A percentile compares a stretch with the other conserved stretches of the same genome.
Evolutionary conservation across 2,888 invertebrate species (phyloP).

Genomic region (Chloroclystis v-ata): DNA sequence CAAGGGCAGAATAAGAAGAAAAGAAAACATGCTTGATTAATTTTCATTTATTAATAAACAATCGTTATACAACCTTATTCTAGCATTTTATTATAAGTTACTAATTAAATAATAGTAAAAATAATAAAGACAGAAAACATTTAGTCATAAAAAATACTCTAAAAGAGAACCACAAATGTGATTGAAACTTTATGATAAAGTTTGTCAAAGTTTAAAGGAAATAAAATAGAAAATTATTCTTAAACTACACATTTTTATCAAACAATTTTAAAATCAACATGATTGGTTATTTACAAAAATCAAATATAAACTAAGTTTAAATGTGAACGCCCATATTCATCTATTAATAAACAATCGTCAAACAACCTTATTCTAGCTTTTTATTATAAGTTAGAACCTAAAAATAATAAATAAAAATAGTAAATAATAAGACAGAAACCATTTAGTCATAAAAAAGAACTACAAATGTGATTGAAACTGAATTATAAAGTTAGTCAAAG

Average conservation of each 20-base stretch:
- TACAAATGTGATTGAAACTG: no score
- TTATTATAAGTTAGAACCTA: background rate
- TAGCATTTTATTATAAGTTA: constrained; percentile 21
- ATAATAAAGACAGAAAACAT: no score
- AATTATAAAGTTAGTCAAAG: no score
- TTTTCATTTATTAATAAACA: constrained; percentile 43
- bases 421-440: no score
- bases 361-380: constrained; percentile 30
- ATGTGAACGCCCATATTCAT: constrained; percentile 15
- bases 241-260: background rate
- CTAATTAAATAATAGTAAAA: no score
- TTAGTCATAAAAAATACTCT: no score
- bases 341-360: constrained; percentile 44
- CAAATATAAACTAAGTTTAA: background rate
- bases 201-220: no score
- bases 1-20: constrained; percentile 48
- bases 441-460: no score
- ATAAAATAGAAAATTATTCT: background rate
- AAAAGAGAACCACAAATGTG: no score
- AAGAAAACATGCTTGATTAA: constrained; percentile 48
- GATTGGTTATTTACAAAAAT: constrained; percentile 28
- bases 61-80: constrained; percentile 31
- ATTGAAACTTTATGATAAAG: no score
- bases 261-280: constrained; percentile 34
- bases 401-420: no score